Evolutionary conservation across 2,888 invertebrate genomes (phyloP).

Genomic region (Halictus quadricinctus): DNA sequence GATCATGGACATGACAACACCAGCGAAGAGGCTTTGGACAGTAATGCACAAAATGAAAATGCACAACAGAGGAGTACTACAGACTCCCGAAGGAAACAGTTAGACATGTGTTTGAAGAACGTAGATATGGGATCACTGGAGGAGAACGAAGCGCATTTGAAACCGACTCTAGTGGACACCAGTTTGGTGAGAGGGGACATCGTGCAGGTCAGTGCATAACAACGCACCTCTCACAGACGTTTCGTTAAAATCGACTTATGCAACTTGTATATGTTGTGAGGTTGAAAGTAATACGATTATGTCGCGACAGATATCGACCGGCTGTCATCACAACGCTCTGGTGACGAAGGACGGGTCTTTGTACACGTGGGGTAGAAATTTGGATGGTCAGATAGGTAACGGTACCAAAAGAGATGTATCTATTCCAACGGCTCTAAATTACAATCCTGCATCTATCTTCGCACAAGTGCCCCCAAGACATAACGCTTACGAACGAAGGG

Average conservation of each 20-base stretch:
- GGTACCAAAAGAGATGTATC: constrained; percentile 86
- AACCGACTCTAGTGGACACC: constrained; percentile 86
- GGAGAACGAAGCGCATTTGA: constrained; percentile 83
- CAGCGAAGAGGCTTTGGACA: constrained; percentile 21
- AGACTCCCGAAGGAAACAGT: constrained; percentile 43
- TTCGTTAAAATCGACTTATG: background rate
- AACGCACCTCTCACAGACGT: background rate
- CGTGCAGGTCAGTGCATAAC: constrained; percentile 84
- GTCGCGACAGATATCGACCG: constrained; percentile 84
- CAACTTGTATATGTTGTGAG: background rate
- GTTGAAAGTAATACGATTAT: background rate
- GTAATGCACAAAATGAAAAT: constrained; percentile 36
- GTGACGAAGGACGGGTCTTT: constrained; percentile 88
- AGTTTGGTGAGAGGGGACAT: constrained; percentile 86
- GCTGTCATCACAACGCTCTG: constrained; percentile 92
- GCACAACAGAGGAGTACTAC: constrained; percentile 33
- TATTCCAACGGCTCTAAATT: constrained; percentile 84
- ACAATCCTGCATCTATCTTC: constrained; percentile 80
- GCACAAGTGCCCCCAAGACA: constrained; percentile 74
- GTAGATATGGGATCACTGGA: constrained; percentile 70
- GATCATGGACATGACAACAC: constrained; percentile 33
- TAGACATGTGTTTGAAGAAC: constrained; percentile 56
- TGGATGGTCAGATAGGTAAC: constrained; percentile 94
- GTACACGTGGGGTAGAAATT: constrained; percentile 94
- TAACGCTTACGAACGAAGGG: constrained; percentile 46